Evolutionary conservation across 2,888 invertebrate species (phyloP), one percentile per base, ranked within the genome.

Genomic region (Xestoiulus laeticollis): DNA sequence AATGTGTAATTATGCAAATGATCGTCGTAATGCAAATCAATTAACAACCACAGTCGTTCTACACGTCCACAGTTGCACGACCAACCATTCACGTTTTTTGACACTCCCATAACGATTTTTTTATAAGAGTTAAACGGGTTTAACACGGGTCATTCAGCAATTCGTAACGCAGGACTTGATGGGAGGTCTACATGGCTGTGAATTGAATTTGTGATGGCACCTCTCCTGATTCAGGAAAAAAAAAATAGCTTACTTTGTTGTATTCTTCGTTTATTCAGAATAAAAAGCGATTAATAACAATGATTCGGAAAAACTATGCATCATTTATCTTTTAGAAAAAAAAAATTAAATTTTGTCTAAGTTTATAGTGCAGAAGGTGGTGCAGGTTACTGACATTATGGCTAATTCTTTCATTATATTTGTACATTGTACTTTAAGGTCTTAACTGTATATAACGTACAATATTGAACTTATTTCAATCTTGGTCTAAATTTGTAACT

Each of bases 121-220:
- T 78, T 30, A 26, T 30, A 12, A 30, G 30, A 78, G 30, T 78
- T 78, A 78, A 78, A 78, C 78, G 78, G 78, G 78, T 78, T 78
- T 78, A 78, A 78, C 30, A 78, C 78, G 78, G 30, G 78, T 78
- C 78, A 30, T 78, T 78, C 78, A 16, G 1, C 30, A 30, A 78
- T 78, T 78, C 78, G 78, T 78, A 78, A 78, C 78, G 78, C 30
- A 26, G 78, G 78, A 26, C 78, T 30, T 78, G 78, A 78, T 78
- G 78, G 78, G 78, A 78, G 78, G 78, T 78, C 78, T 78, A 12
- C 78, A 22, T 30, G 78, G 0, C 78, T 78, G 78, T 30, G 78
- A 78, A 78, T 78, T 78, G 30, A 78, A 78, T 78, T 78, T 78
- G 78, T 26, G 78, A 78, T 30, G 78, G 30, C 78, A 78, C 78